phyloP scores from a whole-genome alignment of 2,888 invertebrate species.

The Neuroscelio doddi region DNA sequence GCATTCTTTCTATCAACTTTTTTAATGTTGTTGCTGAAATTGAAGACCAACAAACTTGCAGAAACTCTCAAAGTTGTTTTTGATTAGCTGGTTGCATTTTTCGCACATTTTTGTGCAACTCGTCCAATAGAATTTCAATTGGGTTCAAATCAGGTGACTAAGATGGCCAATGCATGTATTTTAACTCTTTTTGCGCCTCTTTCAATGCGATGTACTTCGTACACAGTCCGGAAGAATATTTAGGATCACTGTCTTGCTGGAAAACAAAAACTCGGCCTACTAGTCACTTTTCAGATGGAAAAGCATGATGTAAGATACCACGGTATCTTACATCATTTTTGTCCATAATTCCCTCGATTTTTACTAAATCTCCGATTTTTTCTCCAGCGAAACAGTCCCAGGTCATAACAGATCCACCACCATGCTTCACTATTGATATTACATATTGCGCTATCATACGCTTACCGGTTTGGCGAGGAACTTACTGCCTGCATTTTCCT shows the following conservation, averaged over 20 bases:
- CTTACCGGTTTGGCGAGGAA: conserved; percentile 24
- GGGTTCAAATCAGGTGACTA: conserved; percentile 35
- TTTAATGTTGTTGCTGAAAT: conserved; percentile 15
- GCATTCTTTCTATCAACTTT: conserved; percentile 25
- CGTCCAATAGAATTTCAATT: conserved; percentile 37
- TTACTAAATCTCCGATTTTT: conserved; percentile 35
- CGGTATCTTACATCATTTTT: conserved; percentile 42
- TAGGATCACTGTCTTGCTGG: conserved; percentile 43
- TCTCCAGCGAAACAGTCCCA: conserved; percentile 42
- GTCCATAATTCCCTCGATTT: conserved; percentile 47
- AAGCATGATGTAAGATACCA: conserved; percentile 34
- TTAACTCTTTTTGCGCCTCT: conserved; percentile 18
- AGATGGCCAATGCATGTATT: conserved; percentile 33
- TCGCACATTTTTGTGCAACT: conserved; percentile 32
- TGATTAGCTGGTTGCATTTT: conserved; percentile 12
- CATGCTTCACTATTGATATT: conserved; percentile 45
- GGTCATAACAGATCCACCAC: conserved; percentile 44
- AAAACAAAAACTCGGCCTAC: conserved; percentile 43
- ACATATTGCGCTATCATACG: conserved; percentile 24
- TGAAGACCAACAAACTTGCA: conserved; percentile 47
- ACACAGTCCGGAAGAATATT: conserved; percentile 40
- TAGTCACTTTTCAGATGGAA: conserved; percentile 30
- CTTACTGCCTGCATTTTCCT: conserved; percentile 19
- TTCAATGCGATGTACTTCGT: conserved; percentile 29
- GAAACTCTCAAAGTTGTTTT: conserved; percentile 50